phyloP scores from a whole-genome alignment of 2,888 invertebrate genomes.

The Pristionchus fissidentatus region DNA sequence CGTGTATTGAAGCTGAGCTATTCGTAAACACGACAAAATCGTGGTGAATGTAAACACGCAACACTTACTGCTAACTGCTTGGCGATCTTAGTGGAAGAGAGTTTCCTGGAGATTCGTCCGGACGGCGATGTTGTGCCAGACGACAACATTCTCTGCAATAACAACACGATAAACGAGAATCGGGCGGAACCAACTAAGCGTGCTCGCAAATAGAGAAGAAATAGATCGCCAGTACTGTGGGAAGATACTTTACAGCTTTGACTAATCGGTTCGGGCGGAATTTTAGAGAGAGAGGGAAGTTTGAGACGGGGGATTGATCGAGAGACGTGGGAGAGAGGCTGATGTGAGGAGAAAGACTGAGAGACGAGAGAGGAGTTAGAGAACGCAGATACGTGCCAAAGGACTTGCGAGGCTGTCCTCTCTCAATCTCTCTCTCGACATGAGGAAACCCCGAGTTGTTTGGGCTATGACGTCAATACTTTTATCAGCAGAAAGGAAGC shows the following conservation, averaged over 20 bases:
- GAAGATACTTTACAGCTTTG: constrained; percentile 25
- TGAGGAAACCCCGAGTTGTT: not conserved
- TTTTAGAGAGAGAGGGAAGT: constrained; percentile 21
- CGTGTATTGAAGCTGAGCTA: too few species aligned
- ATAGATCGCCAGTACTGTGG: not conserved
- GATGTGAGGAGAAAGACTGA: constrained; percentile 20
- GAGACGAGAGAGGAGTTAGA: constrained; percentile 23
- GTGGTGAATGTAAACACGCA: not conserved
- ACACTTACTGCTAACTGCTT: constrained; percentile 61
- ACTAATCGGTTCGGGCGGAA: constrained; percentile 23
- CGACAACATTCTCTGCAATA: constrained; percentile 44
- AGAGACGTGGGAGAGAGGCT: not conserved
- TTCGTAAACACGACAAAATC: not conserved
- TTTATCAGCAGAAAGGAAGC: not conserved
- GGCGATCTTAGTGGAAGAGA: constrained; percentile 59
- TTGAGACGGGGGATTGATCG: constrained; percentile 21
- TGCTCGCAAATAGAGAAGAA: not conserved
- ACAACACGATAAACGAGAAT: not conserved
- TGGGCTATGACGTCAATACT: constrained; percentile 6
- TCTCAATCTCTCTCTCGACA: not conserved
- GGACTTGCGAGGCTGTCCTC: constrained; percentile 8
- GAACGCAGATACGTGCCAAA: constrained; percentile 22
- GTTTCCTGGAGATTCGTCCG: constrained; percentile 52
- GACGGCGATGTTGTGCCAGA: constrained; percentile 48
- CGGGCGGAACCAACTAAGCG: too few species aligned